Conservation (phyloP, 2,113 vertebrate genomes). For the Malurus cyaneus region DNA sequence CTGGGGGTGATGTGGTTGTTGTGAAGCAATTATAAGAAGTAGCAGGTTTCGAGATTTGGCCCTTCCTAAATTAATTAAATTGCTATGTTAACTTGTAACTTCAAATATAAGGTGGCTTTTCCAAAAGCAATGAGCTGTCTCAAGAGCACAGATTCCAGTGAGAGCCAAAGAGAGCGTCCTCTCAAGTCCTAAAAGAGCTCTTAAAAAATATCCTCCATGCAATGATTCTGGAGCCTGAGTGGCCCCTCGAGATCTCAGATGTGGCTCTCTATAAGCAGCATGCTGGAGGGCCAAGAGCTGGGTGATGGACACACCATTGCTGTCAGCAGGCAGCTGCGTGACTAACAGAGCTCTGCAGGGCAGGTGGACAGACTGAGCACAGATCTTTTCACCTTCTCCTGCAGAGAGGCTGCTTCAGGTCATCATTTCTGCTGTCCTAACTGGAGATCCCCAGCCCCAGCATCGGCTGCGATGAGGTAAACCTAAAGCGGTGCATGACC, state of each 20-base stretch:
- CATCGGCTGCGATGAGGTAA: neutral
- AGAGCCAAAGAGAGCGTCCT: neutral
- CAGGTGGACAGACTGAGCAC: neutral
- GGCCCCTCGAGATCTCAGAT: neutral
- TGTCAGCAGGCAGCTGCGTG: neutral
- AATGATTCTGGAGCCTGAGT: neutral
- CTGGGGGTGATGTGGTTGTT: neutral
- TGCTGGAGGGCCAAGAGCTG: neutral
- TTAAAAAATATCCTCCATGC: neutral
- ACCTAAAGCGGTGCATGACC: neutral
- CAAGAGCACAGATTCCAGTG: neutral
- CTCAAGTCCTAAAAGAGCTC: neutral
- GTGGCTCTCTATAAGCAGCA: neutral
- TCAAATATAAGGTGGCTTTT: neutral
- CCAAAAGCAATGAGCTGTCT: neutral
- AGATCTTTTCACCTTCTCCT: neutral
- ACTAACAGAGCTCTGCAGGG: neutral
- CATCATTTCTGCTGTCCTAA: neutral
- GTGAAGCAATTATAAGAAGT: neutral
- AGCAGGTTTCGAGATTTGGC: neutral
- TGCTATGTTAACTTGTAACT: neutral
- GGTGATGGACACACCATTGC: neutral
- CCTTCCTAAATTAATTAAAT: neutral
- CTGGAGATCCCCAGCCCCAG: neutral
- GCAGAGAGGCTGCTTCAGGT: neutral